Evolutionary conservation across 2,888 invertebrate species (phyloP).

Genomic region (Drosophila affinis): DNA sequence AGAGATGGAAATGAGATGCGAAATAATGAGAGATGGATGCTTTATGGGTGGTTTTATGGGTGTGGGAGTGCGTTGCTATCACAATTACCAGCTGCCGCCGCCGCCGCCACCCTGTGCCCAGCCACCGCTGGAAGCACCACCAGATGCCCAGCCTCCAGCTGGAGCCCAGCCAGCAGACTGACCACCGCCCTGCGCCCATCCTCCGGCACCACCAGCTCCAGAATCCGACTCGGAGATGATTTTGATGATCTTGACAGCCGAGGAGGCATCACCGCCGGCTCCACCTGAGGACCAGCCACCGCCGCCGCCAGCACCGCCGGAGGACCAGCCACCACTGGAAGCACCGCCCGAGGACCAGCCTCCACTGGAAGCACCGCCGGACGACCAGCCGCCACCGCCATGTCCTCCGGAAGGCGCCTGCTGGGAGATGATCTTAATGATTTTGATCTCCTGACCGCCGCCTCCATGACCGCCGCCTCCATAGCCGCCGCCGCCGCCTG

Average conservation of each 20-base stretch:
- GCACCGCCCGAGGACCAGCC: conserved; percentile 48
- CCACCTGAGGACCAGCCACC: conserved; percentile 55
- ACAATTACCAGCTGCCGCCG: conserved; percentile 63
- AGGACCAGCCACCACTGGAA: conserved; percentile 52
- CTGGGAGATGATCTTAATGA: conserved; percentile 63
- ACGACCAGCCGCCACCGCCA: conserved; percentile 64
- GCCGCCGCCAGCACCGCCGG: conserved; percentile 32
- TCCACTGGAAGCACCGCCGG: conserved; percentile 42
- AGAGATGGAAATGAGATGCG: conserved; percentile 38
- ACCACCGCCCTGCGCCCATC: conserved; percentile 36
- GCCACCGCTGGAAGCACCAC: conserved; percentile 35
- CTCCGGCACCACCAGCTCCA: conserved; percentile 27
- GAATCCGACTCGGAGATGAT: conserved; percentile 35
- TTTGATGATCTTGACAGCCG: conserved; percentile 38
- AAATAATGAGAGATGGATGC: conserved; percentile 7
- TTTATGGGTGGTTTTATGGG: background rate
- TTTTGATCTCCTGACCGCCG: conserved; percentile 60
- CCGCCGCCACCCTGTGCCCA: conserved; percentile 20
- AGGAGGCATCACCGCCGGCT: conserved; percentile 7
- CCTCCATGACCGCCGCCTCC: conserved; percentile 38
- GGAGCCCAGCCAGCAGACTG: conserved; percentile 46
- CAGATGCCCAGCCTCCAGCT: conserved; percentile 46
- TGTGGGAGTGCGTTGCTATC: conserved; percentile 53
- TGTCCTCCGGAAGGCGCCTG: conserved; percentile 56
- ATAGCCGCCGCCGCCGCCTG: conserved; percentile 39